These are phyloP conservation scores for Bagarius yarrelli DNA, from an alignment of 2,113 vertebrate species.

Conservation along the genomic window DNA sequence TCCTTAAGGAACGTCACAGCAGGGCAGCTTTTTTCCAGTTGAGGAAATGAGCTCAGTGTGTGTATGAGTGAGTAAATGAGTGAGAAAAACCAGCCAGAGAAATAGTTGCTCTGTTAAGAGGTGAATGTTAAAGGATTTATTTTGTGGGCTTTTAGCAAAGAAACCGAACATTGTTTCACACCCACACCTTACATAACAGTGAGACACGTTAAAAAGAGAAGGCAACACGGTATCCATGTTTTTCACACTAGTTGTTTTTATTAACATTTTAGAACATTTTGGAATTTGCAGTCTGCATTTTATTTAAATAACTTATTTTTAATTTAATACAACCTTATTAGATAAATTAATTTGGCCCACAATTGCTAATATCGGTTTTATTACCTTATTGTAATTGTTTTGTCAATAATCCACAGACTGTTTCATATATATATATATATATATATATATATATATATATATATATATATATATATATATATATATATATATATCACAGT, in stretches of 20 bases:
- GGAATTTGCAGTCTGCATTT: too few species aligned
- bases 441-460: too few species aligned
- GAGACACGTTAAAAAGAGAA: neutral
- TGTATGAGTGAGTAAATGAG: too few species aligned
- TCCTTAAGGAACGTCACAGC: constrained; percentile 20
- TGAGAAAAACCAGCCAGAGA: neutral
- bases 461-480: too few species aligned
- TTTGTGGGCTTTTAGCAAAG: too few species aligned
- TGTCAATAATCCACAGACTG: neutral
- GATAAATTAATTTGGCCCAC: neutral
- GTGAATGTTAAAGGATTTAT: neutral
- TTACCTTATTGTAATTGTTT: neutral
- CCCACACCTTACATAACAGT: neutral
- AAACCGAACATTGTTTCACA: too few species aligned
- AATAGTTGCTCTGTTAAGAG: neutral
- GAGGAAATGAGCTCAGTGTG: constrained; percentile 35
- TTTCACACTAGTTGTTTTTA: too few species aligned
- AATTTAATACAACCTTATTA: neutral
- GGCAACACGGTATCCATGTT: too few species aligned
- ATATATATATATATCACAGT: too few species aligned
- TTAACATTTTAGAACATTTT: too few species aligned
- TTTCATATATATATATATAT: too few species aligned
- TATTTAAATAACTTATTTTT: too few species aligned
- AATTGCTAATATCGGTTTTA: neutral
- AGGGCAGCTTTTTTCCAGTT: constrained; percentile 21